Evolutionary conservation across 1,140 invertebrate species (phyloP).

Genomic region (Reticulitermes speratus): DNA sequence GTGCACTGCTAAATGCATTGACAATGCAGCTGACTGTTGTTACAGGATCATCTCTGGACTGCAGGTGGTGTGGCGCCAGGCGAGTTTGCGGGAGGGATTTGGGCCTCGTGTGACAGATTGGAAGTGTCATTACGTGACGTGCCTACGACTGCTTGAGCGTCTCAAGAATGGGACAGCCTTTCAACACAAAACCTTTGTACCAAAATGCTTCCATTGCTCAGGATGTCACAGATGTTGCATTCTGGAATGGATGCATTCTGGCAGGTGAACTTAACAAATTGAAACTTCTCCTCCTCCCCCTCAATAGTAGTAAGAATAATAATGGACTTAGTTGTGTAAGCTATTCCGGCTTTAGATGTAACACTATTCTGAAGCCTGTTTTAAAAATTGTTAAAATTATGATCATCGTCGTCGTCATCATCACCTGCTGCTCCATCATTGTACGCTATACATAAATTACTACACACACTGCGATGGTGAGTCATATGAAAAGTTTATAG

Average conservation of each 20-base stretch:
- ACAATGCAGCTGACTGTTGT: background rate
- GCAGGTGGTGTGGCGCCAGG: background rate
- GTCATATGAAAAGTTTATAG: too few relatives aligned
- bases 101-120: background rate
- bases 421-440: too few relatives aligned
- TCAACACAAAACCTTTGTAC: background rate
- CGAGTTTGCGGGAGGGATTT: background rate
- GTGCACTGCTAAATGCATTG: too few relatives aligned
- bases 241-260: background rate
- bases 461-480: too few relatives aligned
- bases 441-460: too few relatives aligned
- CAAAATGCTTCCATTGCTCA: background rate
- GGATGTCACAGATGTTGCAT: background rate
- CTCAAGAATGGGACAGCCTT: background rate
- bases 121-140: background rate
- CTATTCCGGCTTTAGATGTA: too few relatives aligned
- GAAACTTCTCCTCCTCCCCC: too few relatives aligned
- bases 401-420: too few relatives aligned
- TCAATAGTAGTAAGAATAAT: too few relatives aligned
- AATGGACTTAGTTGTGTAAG: too few relatives aligned
- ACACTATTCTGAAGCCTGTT: too few relatives aligned
- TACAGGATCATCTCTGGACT: background rate
- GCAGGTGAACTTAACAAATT: background rate
- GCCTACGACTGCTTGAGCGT: background rate
- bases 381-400: too few relatives aligned